These are phyloP conservation scores for Sibirionetta formosa DNA, from an alignment of 2,797 vertebrate genomes.

Conservation along the genomic window DNA sequence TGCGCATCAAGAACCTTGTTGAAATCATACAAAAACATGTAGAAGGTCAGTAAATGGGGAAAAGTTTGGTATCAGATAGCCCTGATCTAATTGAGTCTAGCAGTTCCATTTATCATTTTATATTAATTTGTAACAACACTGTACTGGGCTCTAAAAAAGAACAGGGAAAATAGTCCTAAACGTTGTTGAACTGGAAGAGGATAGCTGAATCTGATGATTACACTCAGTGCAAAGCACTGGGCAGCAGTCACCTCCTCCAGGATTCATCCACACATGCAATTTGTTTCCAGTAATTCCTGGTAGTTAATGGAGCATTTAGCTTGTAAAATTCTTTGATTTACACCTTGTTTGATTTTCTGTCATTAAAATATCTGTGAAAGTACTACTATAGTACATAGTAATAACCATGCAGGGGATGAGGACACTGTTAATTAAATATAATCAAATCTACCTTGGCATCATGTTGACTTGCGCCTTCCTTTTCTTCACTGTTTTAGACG, in stretches of 20 bases:
- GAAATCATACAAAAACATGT: conserved; percentile 95
- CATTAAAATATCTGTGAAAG: background rate
- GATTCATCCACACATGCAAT: background rate
- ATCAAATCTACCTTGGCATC: background rate
- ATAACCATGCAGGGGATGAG: background rate
- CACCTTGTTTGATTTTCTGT: background rate
- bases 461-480: conserved; percentile 12
- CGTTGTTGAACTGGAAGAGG: background rate
- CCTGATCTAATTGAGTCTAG: background rate
- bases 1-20: conserved; percentile 95
- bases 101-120: background rate
- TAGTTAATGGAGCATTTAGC: background rate
- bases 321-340: background rate
- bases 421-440: background rate
- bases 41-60: conserved; percentile 87
- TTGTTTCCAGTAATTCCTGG: background rate
- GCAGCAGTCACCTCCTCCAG: background rate
- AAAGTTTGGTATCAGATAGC: background rate
- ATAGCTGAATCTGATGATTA: background rate
- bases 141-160: background rate
- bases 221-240: background rate
- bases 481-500: conserved; percentile 86
- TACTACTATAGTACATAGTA: background rate
- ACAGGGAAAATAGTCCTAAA: background rate
- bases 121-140: background rate